Percentiles rank a stretch among this genome's conserved stretches.
These are phyloP conservation scores for Labeo rohita DNA, from an alignment of 2,113 vertebrate genomes.

Conservation along the genomic window DNA sequence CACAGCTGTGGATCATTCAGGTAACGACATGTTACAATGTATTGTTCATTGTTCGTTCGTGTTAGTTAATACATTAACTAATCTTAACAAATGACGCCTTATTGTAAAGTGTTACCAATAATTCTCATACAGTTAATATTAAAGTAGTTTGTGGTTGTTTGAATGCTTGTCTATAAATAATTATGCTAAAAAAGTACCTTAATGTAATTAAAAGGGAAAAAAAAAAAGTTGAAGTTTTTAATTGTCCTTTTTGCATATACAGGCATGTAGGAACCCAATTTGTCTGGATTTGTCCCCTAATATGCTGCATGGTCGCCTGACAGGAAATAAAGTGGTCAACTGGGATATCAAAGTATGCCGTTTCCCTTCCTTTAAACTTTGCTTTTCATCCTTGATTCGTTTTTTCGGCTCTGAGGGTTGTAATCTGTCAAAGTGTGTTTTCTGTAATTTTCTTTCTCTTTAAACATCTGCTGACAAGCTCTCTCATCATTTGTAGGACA, in stretches of 20 bases:
- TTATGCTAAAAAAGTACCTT: too few relatives aligned
- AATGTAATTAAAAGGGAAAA: too few relatives aligned
- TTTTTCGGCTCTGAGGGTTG: not conserved
- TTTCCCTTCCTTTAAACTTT: not conserved
- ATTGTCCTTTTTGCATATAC: constrained; percentile 42
- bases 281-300: constrained; percentile 94
- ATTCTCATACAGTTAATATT: too few relatives aligned
- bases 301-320: constrained; percentile 90
- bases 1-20: too few relatives aligned
- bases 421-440: not conserved
- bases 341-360: constrained; percentile 94
- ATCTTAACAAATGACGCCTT: too few relatives aligned
- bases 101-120: too few relatives aligned
- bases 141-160: too few relatives aligned
- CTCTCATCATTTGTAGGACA: constrained; percentile 78
- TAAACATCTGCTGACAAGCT: not conserved
- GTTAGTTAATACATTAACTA: too few relatives aligned
- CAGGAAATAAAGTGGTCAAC: constrained; percentile 97
- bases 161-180: too few relatives aligned
- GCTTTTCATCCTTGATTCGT: not conserved
- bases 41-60: too few relatives aligned
- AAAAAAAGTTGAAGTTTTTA: too few relatives aligned
- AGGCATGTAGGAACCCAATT: constrained; percentile 95
- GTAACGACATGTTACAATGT: too few relatives aligned
- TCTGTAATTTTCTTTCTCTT: not conserved